Base-by-base conservation (phyloP, 2,797 vertebrate species). In the Pogoniulus pusillus region DNA sequence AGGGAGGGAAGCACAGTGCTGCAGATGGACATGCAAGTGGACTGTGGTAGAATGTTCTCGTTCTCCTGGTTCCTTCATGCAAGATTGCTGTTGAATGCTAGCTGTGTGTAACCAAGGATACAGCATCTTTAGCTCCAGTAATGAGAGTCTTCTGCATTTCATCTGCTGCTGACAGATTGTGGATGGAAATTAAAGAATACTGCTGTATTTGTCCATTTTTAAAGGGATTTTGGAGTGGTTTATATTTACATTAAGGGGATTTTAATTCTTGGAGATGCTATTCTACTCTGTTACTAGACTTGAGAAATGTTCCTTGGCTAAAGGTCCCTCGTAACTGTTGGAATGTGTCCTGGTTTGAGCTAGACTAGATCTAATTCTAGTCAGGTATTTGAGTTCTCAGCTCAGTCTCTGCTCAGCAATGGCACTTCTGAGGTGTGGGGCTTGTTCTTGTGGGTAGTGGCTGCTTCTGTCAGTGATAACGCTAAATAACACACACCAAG, bases 71-170 rank as follows among this genome's bases (percentile, higher is more conserved):
- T 9, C 43, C 22, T 43, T 30, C 6, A 4, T 4, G 5, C 6
- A 3, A 6, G 13, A 0, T 1, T 12, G 16, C 23, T 47, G 35
- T 9, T 41, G 23, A 32, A 9, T 27, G 7, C 16, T 24, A 30
- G 35, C n/a, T 29, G 43, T 30, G 17, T 10, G 39, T 58, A 45
- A 49, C 23, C 7, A 27, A 68, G 58, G 71, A 22, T 26, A 7
- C 4, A 4, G 9, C 12, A 9, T 16, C 47, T 47, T 22, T 47
- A 24, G 47, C 47, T 47, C 15, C 6, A 17, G 3, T 73, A 47
- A 54, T 66, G 14, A 5, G 2, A 13, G 12, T 17, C 11, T 66
- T 8, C 12, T 14, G 12, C 20, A 3, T 58, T 29, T 66, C 7
- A 6, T 57, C n/a, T 19, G 3, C 39, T 62, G 41, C 30, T 43